phyloP scores from a whole-genome alignment of 2,797 vertebrate genomes.

The Lemur catta region DNA sequence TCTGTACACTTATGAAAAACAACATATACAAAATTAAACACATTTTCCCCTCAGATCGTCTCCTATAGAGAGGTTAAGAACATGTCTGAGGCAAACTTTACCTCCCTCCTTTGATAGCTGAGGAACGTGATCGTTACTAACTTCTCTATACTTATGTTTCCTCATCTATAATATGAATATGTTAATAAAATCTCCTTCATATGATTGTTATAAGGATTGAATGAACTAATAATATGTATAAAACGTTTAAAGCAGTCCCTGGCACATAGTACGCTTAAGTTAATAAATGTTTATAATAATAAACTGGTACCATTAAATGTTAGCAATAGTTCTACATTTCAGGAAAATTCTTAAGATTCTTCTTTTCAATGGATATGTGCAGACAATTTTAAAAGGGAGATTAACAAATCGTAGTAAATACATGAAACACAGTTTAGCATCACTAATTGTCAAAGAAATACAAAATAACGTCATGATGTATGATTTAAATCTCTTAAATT shows the following conservation, averaged over 20 bases:
- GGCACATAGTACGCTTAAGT: background rate
- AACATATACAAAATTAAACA: background rate
- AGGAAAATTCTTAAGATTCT: background rate
- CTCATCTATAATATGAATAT: background rate
- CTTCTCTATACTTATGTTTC: background rate
- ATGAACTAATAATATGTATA: background rate
- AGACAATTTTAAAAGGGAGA: background rate
- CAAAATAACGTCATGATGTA: background rate
- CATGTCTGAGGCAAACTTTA: background rate
- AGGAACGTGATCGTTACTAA: background rate
- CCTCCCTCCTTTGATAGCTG: background rate
- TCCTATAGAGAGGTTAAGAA: background rate
- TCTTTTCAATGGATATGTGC: background rate
- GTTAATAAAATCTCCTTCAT: background rate
- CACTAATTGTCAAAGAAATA: background rate
- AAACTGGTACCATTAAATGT: background rate
- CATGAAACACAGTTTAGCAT: background rate
- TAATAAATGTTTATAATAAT: background rate
- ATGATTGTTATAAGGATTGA: background rate
- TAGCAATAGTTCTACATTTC: background rate
- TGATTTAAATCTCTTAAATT: constrained; percentile 1
- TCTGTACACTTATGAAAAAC: background rate
- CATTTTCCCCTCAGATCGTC: background rate
- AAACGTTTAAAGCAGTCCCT: background rate
- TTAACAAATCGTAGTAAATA: background rate